These are phyloP conservation scores for Busseola fusca DNA, from an alignment of 2,888 invertebrate genomes.

Conservation along the genomic window DNA sequence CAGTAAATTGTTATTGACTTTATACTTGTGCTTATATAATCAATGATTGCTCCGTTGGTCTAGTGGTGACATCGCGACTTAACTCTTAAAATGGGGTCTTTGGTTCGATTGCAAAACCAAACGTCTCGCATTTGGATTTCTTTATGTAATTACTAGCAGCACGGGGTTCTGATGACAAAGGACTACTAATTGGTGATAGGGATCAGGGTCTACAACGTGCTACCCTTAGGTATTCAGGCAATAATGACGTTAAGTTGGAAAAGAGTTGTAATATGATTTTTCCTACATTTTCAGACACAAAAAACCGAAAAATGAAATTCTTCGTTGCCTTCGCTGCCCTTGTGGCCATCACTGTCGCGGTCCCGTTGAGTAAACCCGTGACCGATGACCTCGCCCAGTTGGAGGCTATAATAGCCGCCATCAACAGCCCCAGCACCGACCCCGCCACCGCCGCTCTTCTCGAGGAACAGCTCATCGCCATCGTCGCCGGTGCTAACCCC, in stretches of 20 bases:
- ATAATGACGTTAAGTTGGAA: not conserved
- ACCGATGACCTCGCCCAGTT: constrained; percentile 56
- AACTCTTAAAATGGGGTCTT: not conserved
- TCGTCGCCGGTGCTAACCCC: constrained; percentile 60
- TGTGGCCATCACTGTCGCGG: constrained; percentile 71
- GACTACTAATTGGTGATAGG: no score
- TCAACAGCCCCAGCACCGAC: constrained; percentile 75
- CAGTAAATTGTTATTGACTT: not conserved
- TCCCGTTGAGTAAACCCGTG: constrained; percentile 62
- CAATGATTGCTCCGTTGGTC: not conserved
- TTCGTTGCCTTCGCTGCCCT: constrained; percentile 73
- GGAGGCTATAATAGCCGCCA: constrained; percentile 72
- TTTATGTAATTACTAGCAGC: not conserved
- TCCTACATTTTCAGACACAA: constrained; percentile 59
- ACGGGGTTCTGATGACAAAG: not conserved
- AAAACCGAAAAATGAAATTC: constrained; percentile 73
- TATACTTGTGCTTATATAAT: no score
- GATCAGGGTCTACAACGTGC: not conserved
- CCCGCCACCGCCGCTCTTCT: constrained; percentile 72
- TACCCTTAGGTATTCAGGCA: not conserved
- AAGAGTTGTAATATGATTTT: not conserved
- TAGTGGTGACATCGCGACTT: no score
- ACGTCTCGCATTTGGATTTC: not conserved
- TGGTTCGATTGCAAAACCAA: no score
- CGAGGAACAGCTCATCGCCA: constrained; percentile 66